A percentile compares a stretch with the other conserved stretches of the same genome.
Conservation (phyloP, 2,888 invertebrate species). For the Phania funesta region DNA sequence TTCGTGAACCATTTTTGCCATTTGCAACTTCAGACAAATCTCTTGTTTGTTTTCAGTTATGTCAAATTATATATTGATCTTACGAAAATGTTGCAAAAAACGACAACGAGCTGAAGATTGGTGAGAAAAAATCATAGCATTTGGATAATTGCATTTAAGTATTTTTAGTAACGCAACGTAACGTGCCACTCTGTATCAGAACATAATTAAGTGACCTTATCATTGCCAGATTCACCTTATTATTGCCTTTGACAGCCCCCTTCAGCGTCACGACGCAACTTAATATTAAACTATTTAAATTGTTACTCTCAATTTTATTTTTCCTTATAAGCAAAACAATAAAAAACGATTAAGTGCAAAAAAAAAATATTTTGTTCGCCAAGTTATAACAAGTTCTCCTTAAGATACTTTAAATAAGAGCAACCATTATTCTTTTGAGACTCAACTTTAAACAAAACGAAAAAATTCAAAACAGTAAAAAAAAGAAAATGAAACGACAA, state of each 20-base stretch:
- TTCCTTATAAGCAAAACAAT: slow-evolving; percentile 6
- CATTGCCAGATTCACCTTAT: too few species aligned
- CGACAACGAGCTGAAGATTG: too few species aligned
- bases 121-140: too few species aligned
- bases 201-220: too few species aligned
- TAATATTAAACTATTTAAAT: background rate
- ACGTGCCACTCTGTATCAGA: too few species aligned
- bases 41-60: too few species aligned
- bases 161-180: too few species aligned
- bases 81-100: too few species aligned
- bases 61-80: too few species aligned
- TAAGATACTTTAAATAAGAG: slow-evolving; percentile 36
- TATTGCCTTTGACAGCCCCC: background rate
- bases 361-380: background rate
- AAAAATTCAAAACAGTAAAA: slow-evolving; percentile 6
- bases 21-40: too few species aligned
- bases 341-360: background rate
- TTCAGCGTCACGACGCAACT: background rate
- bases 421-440: slow-evolving; percentile 54
- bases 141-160: too few species aligned
- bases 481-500: slow-evolving; percentile 28
- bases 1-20: too few species aligned
- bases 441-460: background rate
- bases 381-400: slow-evolving; percentile 9
- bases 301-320: background rate